Base-by-base conservation (phyloP, 2,113 vertebrate genomes). In the Ranitomeya variabilis region DNA sequence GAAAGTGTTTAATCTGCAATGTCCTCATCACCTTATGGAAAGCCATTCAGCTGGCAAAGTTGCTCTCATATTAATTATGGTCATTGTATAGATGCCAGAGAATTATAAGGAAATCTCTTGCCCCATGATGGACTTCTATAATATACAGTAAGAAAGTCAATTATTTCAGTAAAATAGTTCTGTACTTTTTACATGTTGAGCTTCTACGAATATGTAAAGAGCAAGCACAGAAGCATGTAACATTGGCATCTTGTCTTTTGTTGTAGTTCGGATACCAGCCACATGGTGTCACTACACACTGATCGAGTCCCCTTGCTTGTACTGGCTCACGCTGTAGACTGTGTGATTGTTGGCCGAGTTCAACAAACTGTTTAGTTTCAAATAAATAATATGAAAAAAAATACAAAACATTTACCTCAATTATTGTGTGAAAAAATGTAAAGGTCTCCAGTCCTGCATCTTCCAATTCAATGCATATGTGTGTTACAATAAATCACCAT, bases 211-310 rank as follows among this genome's bases (percentile, higher is more conserved):
- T 52, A 31, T 45, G 10, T 76, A 13, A 2, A 60, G 2, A 59
- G 10, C 23, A 52, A 57, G 77, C 21, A 59, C 10, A 78, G 19
- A 78, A 1, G 12, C 1, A 10, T 69, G 6, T 55, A 7, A 9
- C 64, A 83, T 67, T 69, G 54, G 19, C 21, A 23, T 0, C n/a
- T 55, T 6, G 18, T 62, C 23, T 37, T 62, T 23, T 69, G 62
- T 21, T 84, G 85, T 69, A 87, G 52, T 86, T 52, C 45, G 79
- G 10, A 79, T 79, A 62, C 37, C 45, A 54, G 26, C 85, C 85
- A 87, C 85, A 78, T 0, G 85, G 73, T 87, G 85, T 87, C 85
- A 80, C 76, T 80, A 87, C 60, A 87, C 54, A 31, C 85, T 87
- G 60, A 67, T 31, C 15, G 60, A 80, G 55, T 62, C 23, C 23